These are phyloP conservation scores for Forbesichthys papilliferus DNA, from an alignment of 2,113 vertebrate species.

Conservation along the genomic window DNA sequence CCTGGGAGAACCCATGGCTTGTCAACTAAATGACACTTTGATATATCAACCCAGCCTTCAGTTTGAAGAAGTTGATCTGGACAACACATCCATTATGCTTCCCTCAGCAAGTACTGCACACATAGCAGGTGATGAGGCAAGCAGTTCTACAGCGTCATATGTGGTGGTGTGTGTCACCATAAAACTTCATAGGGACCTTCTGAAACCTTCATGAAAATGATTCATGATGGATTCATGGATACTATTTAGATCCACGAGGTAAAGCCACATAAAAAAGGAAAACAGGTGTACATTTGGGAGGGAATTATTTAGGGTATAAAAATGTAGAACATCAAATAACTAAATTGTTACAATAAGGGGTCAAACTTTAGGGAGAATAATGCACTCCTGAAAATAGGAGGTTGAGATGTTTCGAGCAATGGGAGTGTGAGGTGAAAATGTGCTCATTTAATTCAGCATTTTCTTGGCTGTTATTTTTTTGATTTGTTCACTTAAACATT, in stretches of 20 bases:
- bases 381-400: too few species aligned
- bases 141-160: constrained; percentile 38
- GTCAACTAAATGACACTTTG: constrained; percentile 38
- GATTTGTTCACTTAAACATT: not conserved
- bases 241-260: not conserved
- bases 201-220: not conserved
- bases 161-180: constrained; percentile 32
- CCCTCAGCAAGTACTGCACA: constrained; percentile 27
- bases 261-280: not conserved
- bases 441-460: not conserved
- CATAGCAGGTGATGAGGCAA: constrained; percentile 38
- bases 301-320: not conserved
- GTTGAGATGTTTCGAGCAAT: too few species aligned
- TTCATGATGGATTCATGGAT: not conserved
- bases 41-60: constrained; percentile 27
- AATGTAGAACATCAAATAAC: not conserved
- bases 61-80: constrained; percentile 43
- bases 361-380: too few species aligned
- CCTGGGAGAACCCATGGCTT: constrained; percentile 42
- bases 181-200: constrained; percentile 44
- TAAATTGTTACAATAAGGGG: not conserved
- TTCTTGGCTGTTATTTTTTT: too few species aligned
- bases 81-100: constrained; percentile 60
- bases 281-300: not conserved
- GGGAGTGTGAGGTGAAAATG: not conserved